A percentile compares a stretch with the other conserved stretches of the same genome.
Evolutionary conservation across 2,797 vertebrate genomes (phyloP).

Genomic region (Meriones psammophilus): DNA sequence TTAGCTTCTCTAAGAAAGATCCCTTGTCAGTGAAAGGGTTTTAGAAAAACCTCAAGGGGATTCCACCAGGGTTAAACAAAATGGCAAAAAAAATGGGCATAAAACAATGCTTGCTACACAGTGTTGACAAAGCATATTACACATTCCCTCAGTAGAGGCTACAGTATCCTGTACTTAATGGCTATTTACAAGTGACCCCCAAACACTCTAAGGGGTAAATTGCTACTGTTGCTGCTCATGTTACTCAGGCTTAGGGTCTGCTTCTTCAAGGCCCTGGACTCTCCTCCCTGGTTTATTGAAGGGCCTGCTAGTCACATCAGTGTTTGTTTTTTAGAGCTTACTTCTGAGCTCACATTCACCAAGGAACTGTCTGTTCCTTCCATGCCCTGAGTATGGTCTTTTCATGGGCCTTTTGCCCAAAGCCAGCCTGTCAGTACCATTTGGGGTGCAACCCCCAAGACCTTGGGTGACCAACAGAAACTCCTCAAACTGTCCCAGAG

Average conservation of each 20-base stretch:
- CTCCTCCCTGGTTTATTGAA: background rate
- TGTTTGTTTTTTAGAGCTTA: background rate
- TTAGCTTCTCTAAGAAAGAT: conserved; percentile 58
- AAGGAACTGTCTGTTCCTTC: background rate
- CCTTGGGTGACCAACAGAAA: background rate
- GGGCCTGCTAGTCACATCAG: background rate
- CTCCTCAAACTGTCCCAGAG: background rate
- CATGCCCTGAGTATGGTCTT: background rate
- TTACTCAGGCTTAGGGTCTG: background rate
- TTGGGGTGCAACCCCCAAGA: background rate
- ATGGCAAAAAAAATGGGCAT: background rate
- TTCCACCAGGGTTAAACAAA: conserved; percentile 21
- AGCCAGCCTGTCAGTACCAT: fast-evolving
- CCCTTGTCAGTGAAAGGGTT: background rate
- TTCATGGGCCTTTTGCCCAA: background rate
- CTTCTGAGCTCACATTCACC: background rate
- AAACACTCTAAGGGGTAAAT: background rate
- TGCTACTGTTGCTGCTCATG: background rate
- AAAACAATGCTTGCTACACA: background rate
- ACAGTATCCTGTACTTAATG: background rate
- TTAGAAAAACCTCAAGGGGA: background rate
- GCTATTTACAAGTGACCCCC: background rate
- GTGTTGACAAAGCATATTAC: background rate
- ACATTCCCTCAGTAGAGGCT: background rate
- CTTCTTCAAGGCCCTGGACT: background rate